Evolutionary conservation across 2,888 invertebrate genomes (phyloP), one percentile per base, ranked within the genome.

Genomic region (Pheosia gnoma): DNA sequence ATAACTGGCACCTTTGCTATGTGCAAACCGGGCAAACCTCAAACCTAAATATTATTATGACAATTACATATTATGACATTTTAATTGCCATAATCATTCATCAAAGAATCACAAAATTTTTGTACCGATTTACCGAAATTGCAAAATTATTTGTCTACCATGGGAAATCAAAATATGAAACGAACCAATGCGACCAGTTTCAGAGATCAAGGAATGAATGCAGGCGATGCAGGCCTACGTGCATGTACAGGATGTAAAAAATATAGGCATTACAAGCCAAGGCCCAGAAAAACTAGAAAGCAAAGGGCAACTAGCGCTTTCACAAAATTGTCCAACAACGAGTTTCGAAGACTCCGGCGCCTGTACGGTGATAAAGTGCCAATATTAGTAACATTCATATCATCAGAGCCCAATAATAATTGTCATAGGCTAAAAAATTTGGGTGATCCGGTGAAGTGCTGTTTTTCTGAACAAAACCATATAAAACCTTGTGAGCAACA

Each of bases 131-230:
- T 25, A 25, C 25, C 25, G 2, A 9, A 43, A 10, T 43, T 43
- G 8, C 43, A 43, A 43, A 43, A 43, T 43, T 43, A 9, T 3
- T 43, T 9, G 43, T 43, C 8, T 8, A 43, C n/a, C 52, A 80
- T 80, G 81, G 81, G 80, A 66, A 79, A 79, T 70, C 65, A 68
- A 61, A 67, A 65, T 55, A 62, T 71, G 38, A 74, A 61, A 63
- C 63, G 68, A 57, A 49, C 62, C 2, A 25, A 2, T 41, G 54
- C 68, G 2, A 61, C 57, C 6, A 52, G 55, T 5, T 64, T 65
- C 53, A 60, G 61, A 52, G 66, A 69, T n/a, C 54, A 65, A 57
- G 70, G 67, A 38, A 58, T 62, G 8, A 61, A 60, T 66, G 61
- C 59, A 58, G 63, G 61, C 38, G 62, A 70, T 58, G 63, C 60